These are phyloP conservation scores for Speoplatyrhinus poulsoni DNA, from an alignment of 2,113 vertebrate species.

Conservation along the genomic window DNA sequence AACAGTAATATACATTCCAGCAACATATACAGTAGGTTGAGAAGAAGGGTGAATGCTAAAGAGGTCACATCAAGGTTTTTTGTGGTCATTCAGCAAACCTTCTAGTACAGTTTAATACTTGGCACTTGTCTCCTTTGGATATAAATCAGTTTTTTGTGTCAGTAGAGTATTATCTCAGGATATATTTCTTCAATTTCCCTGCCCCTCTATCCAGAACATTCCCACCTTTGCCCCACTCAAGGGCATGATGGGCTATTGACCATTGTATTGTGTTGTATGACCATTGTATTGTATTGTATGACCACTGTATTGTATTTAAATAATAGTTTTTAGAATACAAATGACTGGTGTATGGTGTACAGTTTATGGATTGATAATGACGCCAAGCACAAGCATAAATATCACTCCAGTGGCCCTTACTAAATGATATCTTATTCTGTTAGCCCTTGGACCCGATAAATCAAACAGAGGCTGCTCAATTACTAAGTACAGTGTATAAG, in stretches of 20 bases:
- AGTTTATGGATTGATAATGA: constrained; percentile 61
- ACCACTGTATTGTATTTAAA: constrained; percentile 57
- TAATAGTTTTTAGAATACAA: constrained; percentile 56
- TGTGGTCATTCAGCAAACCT: constrained; percentile 72
- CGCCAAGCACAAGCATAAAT: constrained; percentile 47
- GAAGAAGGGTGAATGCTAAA: constrained; percentile 45
- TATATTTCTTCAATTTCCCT: too few species aligned
- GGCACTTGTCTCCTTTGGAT: constrained; percentile 45
- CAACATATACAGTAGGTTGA: neutral
- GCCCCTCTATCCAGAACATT: too few species aligned
- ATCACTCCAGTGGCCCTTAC: constrained; percentile 19
- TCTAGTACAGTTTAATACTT: constrained; percentile 71
- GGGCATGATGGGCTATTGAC: constrained; percentile 58
- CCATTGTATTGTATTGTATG: constrained; percentile 27
- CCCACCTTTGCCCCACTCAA: constrained; percentile 24
- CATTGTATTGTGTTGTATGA: constrained; percentile 44
- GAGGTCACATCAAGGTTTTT: constrained; percentile 69
- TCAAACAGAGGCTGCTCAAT: constrained; percentile 9
- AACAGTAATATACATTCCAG: constrained; percentile 31
- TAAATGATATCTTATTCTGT: constrained; percentile 36
- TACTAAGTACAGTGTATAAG: neutral
- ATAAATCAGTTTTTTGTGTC: too few species aligned
- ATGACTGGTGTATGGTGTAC: constrained; percentile 1
- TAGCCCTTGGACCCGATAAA: constrained; percentile 25
- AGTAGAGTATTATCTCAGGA: too few species aligned